Base-by-base conservation (phyloP, 2,888 invertebrate species). In the Tribolium freemani region DNA sequence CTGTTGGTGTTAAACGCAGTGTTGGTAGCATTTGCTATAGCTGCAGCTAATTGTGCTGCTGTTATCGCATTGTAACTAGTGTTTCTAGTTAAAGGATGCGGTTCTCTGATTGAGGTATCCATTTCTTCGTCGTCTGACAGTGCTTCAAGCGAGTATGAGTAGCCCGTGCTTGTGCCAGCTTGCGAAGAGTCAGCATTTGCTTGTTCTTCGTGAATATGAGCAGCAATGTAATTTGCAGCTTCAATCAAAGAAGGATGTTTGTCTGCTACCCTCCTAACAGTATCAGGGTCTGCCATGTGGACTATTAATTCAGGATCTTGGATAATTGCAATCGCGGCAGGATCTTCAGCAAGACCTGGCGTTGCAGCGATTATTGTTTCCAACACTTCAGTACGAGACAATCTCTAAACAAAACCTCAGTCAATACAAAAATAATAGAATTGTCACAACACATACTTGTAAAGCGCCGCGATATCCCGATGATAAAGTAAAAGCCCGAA, bases 241-340 rank as follows among this genome's bases (percentile, higher is more conserved):
- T 91, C 91, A 0, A 92, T 90, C 69, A 95, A 86, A 30, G 91
- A 89, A 0, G 94, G 94, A 81, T 94, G 93, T 0, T 90, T 88
- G 64, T 90, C 89, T 0, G 92, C 90, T 3, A 93, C 90, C 73
- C 93, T 90, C 77, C 90, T 87, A 80, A 93, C 90, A 6, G 91
- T 92, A 73, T 91, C 90, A 0, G 90, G 88, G 81, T 93, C 93
- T 0, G 91, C 90, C 69, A 94, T 87, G 9, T 93, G 91, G 0
- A 91, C 90, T 76, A 95, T 87, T n/a, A 95, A 85, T 79, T 94
- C 93, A 11, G 93, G 92, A 83, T 94, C 94, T 82, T 93, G 93
- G 9, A 95, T 88, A 77, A 94, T 91, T 0, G 94, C 93, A 30
- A 94, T 86, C 0, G 93, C 92, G 9, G 92, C 90, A 45, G 93